These are phyloP conservation scores for Phoenicopterus ruber DNA, from an alignment of 2,113 vertebrate genomes.

Conservation along the genomic window DNA sequence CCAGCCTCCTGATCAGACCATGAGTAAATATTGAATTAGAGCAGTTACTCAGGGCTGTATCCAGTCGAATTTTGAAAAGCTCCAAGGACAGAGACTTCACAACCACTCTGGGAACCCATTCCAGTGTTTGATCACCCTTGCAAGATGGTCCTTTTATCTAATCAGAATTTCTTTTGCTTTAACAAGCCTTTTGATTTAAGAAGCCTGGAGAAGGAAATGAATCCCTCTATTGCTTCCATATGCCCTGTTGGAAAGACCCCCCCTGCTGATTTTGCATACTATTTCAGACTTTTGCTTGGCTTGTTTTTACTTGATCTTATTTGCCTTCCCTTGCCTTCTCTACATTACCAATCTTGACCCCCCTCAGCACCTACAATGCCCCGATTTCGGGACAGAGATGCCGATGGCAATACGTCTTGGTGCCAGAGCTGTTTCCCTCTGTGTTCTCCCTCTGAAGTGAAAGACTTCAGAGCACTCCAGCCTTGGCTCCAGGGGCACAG, in stretches of 20 bases:
- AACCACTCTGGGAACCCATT: neutral
- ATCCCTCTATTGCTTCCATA: neutral
- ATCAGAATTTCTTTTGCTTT: neutral
- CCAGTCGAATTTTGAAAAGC: neutral
- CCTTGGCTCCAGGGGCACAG: neutral
- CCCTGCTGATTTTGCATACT: neutral
- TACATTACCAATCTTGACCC: too few relatives aligned
- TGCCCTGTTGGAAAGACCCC: neutral
- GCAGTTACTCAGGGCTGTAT: neutral
- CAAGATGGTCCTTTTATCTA: neutral
- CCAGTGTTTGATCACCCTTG: neutral
- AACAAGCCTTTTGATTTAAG: neutral
- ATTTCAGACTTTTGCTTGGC: fast-evolving
- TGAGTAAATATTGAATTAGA: neutral
- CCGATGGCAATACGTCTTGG: neutral
- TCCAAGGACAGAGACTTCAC: neutral
- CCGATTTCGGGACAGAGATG: neutral
- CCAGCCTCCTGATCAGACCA: neutral
- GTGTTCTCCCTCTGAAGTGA: too few relatives aligned
- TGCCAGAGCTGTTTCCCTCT: neutral
- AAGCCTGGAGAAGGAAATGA: neutral
- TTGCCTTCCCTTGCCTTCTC: neutral
- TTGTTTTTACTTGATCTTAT: neutral
- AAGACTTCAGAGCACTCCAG: neutral
- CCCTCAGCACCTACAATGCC: neutral